Conservation (phyloP, 2,797 vertebrate genomes). For the Apodemus agrarius region DNA sequence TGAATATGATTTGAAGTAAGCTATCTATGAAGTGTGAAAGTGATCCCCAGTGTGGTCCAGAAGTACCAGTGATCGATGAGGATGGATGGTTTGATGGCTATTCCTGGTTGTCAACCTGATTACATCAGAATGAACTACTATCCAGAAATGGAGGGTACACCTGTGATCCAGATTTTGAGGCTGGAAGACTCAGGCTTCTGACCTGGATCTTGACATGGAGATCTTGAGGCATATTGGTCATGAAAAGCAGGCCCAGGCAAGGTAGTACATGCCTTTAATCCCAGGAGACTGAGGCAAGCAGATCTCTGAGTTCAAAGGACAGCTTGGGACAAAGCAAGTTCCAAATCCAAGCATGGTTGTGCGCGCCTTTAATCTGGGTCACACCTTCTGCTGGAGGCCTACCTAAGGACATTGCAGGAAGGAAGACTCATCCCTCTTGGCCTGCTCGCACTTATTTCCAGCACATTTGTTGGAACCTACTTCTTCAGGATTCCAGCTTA, state of each 20-base stretch:
- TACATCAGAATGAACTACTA: background rate
- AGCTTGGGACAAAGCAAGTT: background rate
- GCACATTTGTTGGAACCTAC: background rate
- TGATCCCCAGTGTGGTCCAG: background rate
- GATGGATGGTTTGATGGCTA: background rate
- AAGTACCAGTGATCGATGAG: background rate
- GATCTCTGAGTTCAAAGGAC: background rate
- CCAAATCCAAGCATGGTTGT: background rate
- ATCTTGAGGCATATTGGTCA: background rate
- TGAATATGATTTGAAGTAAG: background rate
- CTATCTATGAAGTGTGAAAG: background rate
- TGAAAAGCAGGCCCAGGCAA: background rate
- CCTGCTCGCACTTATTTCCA: background rate
- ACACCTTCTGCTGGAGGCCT: background rate
- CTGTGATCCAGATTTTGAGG: background rate
- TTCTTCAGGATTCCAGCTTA: background rate
- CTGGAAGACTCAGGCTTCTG: background rate
- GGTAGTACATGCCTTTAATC: background rate
- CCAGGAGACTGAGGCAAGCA: background rate
- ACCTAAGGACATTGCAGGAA: background rate
- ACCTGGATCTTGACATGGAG: background rate
- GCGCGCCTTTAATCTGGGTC: background rate
- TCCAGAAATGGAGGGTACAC: background rate
- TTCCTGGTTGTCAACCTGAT: background rate
- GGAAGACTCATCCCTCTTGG: background rate